These are phyloP conservation scores for Tokudaia tokunoshimensis DNA, from an alignment of 2,797 vertebrate genomes.

Conservation along the genomic window DNA sequence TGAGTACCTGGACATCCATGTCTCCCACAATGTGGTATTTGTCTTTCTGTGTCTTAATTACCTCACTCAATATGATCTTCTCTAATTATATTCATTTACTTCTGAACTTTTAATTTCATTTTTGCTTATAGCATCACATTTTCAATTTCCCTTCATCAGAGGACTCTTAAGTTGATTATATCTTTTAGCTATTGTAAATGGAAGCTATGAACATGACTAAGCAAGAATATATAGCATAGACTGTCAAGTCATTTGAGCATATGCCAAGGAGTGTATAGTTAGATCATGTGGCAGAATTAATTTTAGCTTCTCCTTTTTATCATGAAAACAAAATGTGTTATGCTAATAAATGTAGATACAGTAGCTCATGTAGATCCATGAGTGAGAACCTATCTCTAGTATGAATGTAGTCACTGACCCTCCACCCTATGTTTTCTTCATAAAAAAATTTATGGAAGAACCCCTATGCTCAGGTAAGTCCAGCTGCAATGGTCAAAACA, in stretches of 20 bases:
- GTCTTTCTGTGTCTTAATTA: neutral
- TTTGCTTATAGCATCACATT: neutral
- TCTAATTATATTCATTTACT: neutral
- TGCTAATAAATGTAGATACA: neutral
- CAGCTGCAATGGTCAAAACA: too few relatives aligned
- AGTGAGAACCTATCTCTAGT: neutral
- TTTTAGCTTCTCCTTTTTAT: neutral
- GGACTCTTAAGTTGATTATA: neutral
- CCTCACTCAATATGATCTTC: neutral
- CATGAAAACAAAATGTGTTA: neutral
- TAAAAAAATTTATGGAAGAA: too few relatives aligned
- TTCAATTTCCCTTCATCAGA: neutral
- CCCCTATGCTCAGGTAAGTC: too few relatives aligned
- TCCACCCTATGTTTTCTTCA: too few relatives aligned
- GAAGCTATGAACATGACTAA: neutral
- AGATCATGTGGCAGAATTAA: neutral
- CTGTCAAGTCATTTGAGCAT: neutral
- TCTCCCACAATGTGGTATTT: neutral
- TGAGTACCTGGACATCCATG: neutral
- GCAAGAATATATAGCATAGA: neutral
- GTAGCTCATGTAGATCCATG: neutral
- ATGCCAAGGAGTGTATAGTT: neutral
- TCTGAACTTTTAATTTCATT: neutral
- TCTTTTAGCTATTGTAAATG: neutral
- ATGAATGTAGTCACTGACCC: too few relatives aligned